Conservation (phyloP, 2,888 invertebrate genomes). For the Hydropsyche betteni region DNA sequence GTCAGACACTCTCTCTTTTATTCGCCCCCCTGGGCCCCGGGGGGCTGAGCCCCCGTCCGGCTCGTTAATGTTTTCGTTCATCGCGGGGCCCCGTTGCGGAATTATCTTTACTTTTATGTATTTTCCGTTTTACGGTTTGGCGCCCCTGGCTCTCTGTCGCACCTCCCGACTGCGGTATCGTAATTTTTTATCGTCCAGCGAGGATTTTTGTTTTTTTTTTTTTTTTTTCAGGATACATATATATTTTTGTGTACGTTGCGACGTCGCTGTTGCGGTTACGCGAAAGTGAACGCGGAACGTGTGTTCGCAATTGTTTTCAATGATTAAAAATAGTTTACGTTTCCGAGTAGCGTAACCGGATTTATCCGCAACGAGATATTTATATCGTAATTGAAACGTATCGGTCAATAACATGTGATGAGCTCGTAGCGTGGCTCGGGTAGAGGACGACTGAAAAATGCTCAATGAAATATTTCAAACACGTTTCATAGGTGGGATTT, state of each 20-base stretch:
- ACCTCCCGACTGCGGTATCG: too few species aligned
- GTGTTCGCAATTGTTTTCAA: too few species aligned
- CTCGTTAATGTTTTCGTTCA: slow-evolving; percentile 7
- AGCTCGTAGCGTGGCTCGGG: too few species aligned
- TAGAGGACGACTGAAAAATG: too few species aligned
- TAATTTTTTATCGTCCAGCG: background rate
- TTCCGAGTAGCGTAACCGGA: too few species aligned
- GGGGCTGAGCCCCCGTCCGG: slow-evolving; percentile 17
- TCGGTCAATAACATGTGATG: too few species aligned
- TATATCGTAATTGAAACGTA: too few species aligned
- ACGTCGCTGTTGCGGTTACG: too few species aligned
- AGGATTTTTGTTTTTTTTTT: background rate
- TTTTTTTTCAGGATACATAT: slow-evolving; percentile 18
- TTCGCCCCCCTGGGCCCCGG: background rate
- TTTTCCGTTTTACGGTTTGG: slow-evolving; percentile 15
- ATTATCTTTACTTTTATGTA: slow-evolving; percentile 11
- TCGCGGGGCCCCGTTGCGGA: slow-evolving; percentile 10
- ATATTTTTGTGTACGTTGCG: background rate
- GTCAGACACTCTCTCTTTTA: slow-evolving; percentile 47
- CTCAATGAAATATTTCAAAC: too few species aligned
- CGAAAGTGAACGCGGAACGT: too few species aligned
- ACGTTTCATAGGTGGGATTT: slow-evolving; percentile 20
- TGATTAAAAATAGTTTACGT: too few species aligned
- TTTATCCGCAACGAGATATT: too few species aligned
- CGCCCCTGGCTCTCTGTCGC: slow-evolving; percentile 11